phyloP scores from a whole-genome alignment of 2,797 vertebrate genomes.

The Amniataba percoides region DNA sequence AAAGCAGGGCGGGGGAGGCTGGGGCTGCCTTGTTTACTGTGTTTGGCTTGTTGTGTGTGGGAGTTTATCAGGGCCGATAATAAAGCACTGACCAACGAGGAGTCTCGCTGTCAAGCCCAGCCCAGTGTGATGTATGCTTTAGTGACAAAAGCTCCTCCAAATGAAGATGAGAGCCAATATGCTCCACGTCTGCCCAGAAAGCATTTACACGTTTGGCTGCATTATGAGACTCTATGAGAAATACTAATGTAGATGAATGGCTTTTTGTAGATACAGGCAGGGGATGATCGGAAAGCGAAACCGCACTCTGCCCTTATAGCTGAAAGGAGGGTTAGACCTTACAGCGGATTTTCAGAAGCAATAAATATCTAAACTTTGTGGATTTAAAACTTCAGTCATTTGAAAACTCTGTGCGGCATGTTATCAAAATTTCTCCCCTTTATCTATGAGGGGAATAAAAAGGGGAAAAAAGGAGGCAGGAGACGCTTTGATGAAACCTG shows the following conservation, averaged over 20 bases:
- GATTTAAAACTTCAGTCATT: constrained; percentile 17
- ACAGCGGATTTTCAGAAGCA: constrained; percentile 11
- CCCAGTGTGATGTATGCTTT: constrained; percentile 55
- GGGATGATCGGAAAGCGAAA: constrained; percentile 31
- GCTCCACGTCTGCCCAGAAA: constrained; percentile 54
- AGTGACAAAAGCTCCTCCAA: constrained; percentile 57
- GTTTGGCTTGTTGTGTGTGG: constrained; percentile 22
- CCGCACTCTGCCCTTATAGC: not conserved
- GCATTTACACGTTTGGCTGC: constrained; percentile 61
- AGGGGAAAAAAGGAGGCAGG: not conserved
- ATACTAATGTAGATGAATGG: constrained; percentile 60
- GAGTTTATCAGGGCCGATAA: constrained; percentile 52
- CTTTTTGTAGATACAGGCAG: constrained; percentile 25
- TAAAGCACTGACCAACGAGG: constrained; percentile 58
- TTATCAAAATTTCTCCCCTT: not conserved
- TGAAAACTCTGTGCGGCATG: not conserved
- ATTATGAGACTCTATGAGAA: constrained; percentile 47
- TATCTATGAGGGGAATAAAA: not conserved
- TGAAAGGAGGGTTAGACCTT: constrained; percentile 1
- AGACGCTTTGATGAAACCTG: constrained; percentile 12
- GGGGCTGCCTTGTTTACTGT: constrained; percentile 46
- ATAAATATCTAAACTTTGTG: constrained; percentile 27
- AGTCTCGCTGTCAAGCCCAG: constrained; percentile 34
- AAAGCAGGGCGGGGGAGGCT: constrained; percentile 23
- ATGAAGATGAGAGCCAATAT: constrained; percentile 58